Conservation (phyloP, 1,140 invertebrate genomes). For the Drosophila saltans region DNA sequence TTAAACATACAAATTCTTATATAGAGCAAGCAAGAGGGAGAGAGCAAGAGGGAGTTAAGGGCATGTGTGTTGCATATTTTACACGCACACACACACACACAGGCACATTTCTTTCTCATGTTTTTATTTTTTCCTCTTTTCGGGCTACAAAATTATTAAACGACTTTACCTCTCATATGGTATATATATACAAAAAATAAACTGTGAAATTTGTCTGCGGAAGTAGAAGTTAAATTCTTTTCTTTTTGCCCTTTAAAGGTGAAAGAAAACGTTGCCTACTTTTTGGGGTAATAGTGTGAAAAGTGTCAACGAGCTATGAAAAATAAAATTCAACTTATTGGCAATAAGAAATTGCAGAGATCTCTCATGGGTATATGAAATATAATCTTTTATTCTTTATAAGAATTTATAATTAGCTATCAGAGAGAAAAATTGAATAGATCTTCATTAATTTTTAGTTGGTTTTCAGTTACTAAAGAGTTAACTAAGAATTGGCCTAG, state of each 20-base stretch:
- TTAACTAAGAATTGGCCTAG: too few relatives aligned
- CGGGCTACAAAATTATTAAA: conserved; percentile 23
- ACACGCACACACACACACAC: conserved; percentile 25
- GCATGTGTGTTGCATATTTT: conserved; percentile 52
- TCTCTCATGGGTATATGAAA: too few relatives aligned
- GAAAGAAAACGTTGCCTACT: conserved; percentile 24
- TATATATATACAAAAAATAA: neutral
- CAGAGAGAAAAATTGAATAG: too few relatives aligned
- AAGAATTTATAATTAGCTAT: too few relatives aligned
- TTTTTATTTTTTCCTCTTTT: neutral
- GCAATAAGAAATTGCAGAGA: too few relatives aligned
- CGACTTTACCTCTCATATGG: conserved; percentile 1
- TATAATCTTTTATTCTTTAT: too few relatives aligned
- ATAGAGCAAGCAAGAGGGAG: neutral
- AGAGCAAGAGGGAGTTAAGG: neutral
- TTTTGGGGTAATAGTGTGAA: neutral
- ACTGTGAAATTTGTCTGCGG: conserved; percentile 7
- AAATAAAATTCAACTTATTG: too few relatives aligned
- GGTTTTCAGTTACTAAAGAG: too few relatives aligned
- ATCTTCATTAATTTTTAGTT: too few relatives aligned
- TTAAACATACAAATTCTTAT: conserved; percentile 47
- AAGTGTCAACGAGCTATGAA: too few relatives aligned
- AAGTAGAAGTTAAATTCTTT: neutral
- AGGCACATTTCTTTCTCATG: conserved; percentile 27
- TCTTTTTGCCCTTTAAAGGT: neutral